These are phyloP conservation scores for Mesoligia furuncula DNA, from an alignment of 2,888 invertebrate genomes.

Conservation along the genomic window DNA sequence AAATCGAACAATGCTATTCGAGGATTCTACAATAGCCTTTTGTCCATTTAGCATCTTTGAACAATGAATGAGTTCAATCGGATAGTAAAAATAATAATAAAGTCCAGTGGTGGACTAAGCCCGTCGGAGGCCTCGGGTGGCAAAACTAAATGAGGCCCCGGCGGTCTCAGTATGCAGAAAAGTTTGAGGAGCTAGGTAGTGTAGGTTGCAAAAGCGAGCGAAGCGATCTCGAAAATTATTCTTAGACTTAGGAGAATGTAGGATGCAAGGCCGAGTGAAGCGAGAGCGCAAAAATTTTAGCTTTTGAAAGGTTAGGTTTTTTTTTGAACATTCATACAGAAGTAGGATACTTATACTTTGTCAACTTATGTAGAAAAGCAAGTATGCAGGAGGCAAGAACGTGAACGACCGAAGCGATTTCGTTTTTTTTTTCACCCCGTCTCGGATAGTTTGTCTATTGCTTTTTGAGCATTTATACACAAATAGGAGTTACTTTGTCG, in stretches of 20 bases:
- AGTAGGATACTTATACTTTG: not conserved
- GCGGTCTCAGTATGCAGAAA: not conserved
- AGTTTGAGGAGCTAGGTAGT: not conserved
- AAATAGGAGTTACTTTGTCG: not conserved
- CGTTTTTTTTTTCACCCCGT: no score
- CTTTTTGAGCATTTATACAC: not conserved
- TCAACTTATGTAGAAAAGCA: not conserved
- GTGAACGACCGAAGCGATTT: not conserved
- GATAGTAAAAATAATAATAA: constrained; percentile 6
- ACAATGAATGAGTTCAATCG: constrained; percentile 47
- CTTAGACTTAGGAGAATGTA: not conserved
- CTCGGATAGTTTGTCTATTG: not conserved
- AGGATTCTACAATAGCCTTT: constrained; percentile 50
- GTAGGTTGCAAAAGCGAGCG: not conserved
- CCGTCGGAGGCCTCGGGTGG: not conserved
- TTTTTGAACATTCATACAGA: not conserved
- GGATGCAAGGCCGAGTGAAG: not conserved
- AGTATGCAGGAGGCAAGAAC: not conserved
- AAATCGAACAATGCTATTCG: constrained; percentile 54
- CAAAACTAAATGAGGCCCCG: not conserved
- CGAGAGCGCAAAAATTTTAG: not conserved
- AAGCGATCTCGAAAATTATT: not conserved
- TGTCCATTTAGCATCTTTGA: constrained; percentile 49
- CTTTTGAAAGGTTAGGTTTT: not conserved
- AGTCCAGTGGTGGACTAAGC: not conserved